Evolutionary conservation across 2,113 vertebrate genomes (phyloP).

Genomic region (Bothrops jararaca): DNA sequence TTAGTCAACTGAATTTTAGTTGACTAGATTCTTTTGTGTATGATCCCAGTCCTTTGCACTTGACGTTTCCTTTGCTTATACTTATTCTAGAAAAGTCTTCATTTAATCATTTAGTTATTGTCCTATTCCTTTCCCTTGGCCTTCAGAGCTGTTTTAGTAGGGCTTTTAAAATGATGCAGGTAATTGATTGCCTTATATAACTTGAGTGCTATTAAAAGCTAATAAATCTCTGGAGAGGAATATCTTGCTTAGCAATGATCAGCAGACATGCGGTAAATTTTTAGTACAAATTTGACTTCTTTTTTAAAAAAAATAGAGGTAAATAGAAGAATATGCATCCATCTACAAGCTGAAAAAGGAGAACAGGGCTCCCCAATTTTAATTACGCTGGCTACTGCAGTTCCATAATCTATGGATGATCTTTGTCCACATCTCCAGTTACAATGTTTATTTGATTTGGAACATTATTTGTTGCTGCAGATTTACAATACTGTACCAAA

Average conservation of each 20-base stretch:
- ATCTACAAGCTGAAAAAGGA: constrained; percentile 17
- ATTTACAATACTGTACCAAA: constrained; percentile 9
- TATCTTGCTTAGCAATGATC: constrained; percentile 66
- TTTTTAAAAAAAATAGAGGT: constrained; percentile 38
- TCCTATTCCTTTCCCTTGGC: constrained; percentile 65
- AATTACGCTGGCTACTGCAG: constrained; percentile 26
- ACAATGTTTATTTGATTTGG: constrained; percentile 14
- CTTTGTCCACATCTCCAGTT: constrained; percentile 27
- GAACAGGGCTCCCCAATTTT: constrained; percentile 23
- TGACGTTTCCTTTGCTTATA: not conserved
- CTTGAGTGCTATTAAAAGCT: constrained; percentile 70
- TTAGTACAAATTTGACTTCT: constrained; percentile 56
- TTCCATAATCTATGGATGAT: constrained; percentile 26
- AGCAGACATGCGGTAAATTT: constrained; percentile 60
- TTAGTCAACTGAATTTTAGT: not conserved
- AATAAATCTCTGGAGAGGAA: constrained; percentile 69
- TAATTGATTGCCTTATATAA: constrained; percentile 74
- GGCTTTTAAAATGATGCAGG: constrained; percentile 65
- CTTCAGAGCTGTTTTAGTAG: constrained; percentile 69
- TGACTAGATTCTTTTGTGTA: not conserved
- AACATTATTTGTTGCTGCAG: constrained; percentile 15
- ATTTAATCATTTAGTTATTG: constrained; percentile 65
- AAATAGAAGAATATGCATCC: constrained; percentile 51
- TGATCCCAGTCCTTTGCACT: not conserved
- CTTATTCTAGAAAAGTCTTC: constrained; percentile 31